Evolutionary conservation across 2,888 invertebrate genomes (phyloP), one percentile per base, ranked within the genome.

Genomic region (Hirtodrosophila trivittata): DNA sequence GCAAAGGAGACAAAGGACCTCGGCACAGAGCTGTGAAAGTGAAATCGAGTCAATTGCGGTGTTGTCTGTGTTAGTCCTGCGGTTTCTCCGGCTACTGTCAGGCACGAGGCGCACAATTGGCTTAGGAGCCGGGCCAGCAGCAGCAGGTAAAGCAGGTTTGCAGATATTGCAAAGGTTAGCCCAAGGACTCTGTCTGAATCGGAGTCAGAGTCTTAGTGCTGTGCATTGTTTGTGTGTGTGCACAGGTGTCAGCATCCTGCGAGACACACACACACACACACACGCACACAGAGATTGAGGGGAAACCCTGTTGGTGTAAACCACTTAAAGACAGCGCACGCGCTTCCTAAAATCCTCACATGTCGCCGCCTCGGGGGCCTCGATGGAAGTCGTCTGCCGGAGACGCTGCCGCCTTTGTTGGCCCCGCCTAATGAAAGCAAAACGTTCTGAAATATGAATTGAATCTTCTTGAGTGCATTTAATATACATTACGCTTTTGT

Each of bases 391-490:
- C 9, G 39, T 55, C 33, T 33, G 41, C 10, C 35, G 41, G 45
- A 30, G 30, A 45, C 47, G 39, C 18, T 46, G 26, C 57, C 60
- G 45, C 51, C 43, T 70, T 80, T 76, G 81, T 81, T 75, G 59
- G 77, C 45, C 50, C 50, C 63, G 55, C 14, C 67, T 82, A 82
- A 78, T 78, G 77, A 80, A 83, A 77, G 83, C 72, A 74, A 78
- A 78, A 75, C 75, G 73, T 70, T 75, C 41, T 75, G 77, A 81
- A 81, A 81, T 81, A 85, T 82, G 82, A 82, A 82, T 82, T 82
- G 82, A 82, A 85, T 82, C 70, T 77, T 54, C 74, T 75, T 60
- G 83, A 80, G 80, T 85, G 80, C 83, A 86, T 83, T 83, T 86
- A 86, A 86, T 83, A 83, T 80, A 85, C 83, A 86, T 86, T 83